A percentile compares a stretch with the other conserved stretches of the same genome.
phyloP scores from a whole-genome alignment of 2,797 vertebrate genomes.

The Phoeniculus purpureus region DNA sequence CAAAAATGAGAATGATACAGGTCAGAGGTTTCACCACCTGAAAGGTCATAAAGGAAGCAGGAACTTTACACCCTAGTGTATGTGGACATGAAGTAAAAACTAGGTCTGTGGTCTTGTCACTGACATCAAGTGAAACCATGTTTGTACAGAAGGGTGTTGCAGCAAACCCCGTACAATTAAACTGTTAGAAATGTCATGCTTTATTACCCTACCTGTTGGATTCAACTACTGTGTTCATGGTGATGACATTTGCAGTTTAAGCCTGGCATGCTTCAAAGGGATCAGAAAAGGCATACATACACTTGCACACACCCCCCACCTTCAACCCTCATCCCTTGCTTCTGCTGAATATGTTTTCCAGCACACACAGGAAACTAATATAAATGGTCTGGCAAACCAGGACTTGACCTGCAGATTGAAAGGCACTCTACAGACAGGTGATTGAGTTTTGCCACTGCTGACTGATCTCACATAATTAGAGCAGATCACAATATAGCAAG shows the following conservation, averaged over 20 bases:
- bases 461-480: not conserved
- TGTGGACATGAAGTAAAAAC: slow-evolving; percentile 3
- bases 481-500: not conserved
- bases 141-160: slow-evolving; percentile 41
- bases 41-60: slow-evolving; percentile 62
- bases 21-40: slow-evolving; percentile 61
- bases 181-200: slow-evolving; percentile 46
- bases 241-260: slow-evolving; percentile 41
- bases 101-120: slow-evolving; percentile 22
- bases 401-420: not conserved
- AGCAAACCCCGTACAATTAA: slow-evolving; percentile 35
- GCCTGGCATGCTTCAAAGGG: not conserved
- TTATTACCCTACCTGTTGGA: slow-evolving; percentile 64
- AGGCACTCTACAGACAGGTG: not conserved
- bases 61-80: slow-evolving; percentile 48
- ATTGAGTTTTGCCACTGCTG: not conserved
- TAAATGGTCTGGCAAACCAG: not conserved
- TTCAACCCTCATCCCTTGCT: not conserved
- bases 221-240: slow-evolving; percentile 19
- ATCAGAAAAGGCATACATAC: not conserved
- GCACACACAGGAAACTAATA: not conserved
- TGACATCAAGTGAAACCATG: slow-evolving; percentile 25
- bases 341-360: not conserved
- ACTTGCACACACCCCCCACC: fast-evolving
- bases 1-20: slow-evolving; percentile 64